Conservation (phyloP, 2,113 vertebrate species). For the Xenopus borealis region DNA sequence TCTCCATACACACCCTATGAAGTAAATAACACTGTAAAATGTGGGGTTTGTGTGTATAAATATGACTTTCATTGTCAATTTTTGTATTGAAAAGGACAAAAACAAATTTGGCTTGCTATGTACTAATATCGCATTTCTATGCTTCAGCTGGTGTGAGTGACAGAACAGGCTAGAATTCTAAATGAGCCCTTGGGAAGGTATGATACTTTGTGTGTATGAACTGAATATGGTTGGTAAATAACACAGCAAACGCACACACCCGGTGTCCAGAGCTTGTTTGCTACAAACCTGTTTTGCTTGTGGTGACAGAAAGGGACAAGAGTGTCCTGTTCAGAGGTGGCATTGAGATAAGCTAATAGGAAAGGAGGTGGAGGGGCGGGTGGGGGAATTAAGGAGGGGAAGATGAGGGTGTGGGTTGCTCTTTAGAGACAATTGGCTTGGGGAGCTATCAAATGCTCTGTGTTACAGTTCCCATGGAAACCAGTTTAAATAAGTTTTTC, state of each 20-base stretch:
- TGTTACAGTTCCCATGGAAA: slow-evolving; percentile 38
- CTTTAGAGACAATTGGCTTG: slow-evolving; percentile 22
- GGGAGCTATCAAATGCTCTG: slow-evolving; percentile 24
- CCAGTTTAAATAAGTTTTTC: slow-evolving; percentile 37
- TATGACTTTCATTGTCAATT: too few species aligned
- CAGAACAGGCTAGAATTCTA: too few species aligned
- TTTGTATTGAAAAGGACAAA: too few species aligned
- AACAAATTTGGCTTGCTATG: too few species aligned
- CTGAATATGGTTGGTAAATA: background rate
- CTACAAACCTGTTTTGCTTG: slow-evolving; percentile 31
- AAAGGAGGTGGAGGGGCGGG: background rate
- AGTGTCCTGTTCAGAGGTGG: slow-evolving; percentile 39
- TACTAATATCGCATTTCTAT: too few species aligned
- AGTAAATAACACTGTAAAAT: too few species aligned
- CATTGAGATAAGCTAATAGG: slow-evolving; percentile 21
- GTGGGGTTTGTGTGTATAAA: too few species aligned
- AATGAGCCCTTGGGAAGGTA: background rate
- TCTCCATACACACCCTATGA: too few species aligned
- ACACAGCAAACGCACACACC: background rate
- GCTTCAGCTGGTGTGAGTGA: too few species aligned
- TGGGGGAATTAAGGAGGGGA: slow-evolving; percentile 18
- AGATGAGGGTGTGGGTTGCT: slow-evolving; percentile 12
- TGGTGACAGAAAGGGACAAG: slow-evolving; percentile 30
- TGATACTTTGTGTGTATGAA: background rate
- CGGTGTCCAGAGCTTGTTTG: background rate